Base-by-base conservation (phyloP, 2,113 vertebrate genomes). In the Phylloscopus trochilus region DNA sequence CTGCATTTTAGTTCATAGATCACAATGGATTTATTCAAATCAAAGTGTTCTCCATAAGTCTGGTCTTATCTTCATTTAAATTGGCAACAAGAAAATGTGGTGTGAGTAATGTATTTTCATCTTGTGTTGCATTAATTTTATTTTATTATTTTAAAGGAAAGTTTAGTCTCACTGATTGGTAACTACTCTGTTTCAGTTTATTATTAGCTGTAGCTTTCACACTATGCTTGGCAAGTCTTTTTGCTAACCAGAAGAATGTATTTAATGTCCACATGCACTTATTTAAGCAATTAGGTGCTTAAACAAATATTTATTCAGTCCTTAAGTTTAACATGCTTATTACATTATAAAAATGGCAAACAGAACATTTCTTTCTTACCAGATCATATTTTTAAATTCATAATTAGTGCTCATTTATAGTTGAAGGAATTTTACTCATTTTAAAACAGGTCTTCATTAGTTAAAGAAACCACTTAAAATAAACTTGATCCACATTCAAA, bases 251-350 rank as follows among this genome's bases (percentile, higher is more conserved):
- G 79, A 93, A 96, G 87, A 90, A 92, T 3, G 1, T 64, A 90
- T 90, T 94, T 86, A 93, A 76, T 77, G 90, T 90, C 90, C 88
- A 59, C 60, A 94, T 22, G 47, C 72, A 89, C 43, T 95, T 92
- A 83, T 64, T 96, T 95, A 95, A 94, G 92, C 64, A 97, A 97
- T 96, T 97, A 95, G 87, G 72, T 69, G 59, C 76, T 97, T 92
- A 90, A 89, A 89, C 66, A 96, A 95, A 93, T 94, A 96, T 93
- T 96, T 94, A 95, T 70, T 89, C 80, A 92, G 83, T 74, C 75
- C 89, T 94, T 83, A 89, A 95, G 62, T 78, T 93, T 89, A 94
- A 90, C 93, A 95, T 63, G 64, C 39, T 92, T 94, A 90, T 85
- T 95, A 90, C 64, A 92, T 95, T 89, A 90, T 60, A 92, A 90